Conservation (phyloP, 2,113 vertebrate genomes). For the Macquaria ambigua region DNA sequence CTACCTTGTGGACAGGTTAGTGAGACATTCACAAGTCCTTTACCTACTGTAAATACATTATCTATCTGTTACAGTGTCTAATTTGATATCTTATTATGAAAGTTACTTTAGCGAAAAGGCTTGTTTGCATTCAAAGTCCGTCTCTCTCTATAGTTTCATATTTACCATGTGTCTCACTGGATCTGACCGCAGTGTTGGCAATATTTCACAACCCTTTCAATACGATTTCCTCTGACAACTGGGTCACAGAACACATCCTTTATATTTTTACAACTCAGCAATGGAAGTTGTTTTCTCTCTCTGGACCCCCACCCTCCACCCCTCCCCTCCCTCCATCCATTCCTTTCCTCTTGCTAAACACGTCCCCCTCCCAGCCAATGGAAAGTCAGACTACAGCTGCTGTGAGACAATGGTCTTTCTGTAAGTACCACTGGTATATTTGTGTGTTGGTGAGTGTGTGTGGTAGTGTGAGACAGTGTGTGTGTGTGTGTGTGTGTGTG, state of each 20-base stretch:
- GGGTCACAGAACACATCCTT: conserved; percentile 29
- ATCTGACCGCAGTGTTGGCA: neutral
- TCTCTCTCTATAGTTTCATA: neutral
- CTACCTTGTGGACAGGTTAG: no score
- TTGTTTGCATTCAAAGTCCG: neutral
- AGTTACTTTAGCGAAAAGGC: no score
- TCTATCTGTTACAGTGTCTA: neutral
- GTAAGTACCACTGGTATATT: conserved; percentile 35
- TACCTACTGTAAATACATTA: no score
- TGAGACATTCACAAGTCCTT: no score
- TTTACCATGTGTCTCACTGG: neutral
- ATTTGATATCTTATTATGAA: neutral
- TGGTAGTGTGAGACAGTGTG: neutral
- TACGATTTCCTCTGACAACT: conserved; percentile 11
- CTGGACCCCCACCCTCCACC: neutral
- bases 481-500: neutral
- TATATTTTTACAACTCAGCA: conserved; percentile 19
- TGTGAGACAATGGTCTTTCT: conserved; percentile 84
- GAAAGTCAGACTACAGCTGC: conserved; percentile 72
- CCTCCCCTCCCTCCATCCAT: conserved; percentile 29
- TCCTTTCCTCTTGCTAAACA: conserved; percentile 72
- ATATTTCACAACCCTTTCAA: neutral
- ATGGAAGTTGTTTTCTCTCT: conserved; percentile 27
- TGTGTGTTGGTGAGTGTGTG: conserved; percentile 10
- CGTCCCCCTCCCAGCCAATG: conserved; percentile 69